Percentiles rank a stretch among this genome's conserved stretches.
phyloP scores from a whole-genome alignment of 2,797 vertebrate genomes.

The Halcyon smyrnensis region DNA sequence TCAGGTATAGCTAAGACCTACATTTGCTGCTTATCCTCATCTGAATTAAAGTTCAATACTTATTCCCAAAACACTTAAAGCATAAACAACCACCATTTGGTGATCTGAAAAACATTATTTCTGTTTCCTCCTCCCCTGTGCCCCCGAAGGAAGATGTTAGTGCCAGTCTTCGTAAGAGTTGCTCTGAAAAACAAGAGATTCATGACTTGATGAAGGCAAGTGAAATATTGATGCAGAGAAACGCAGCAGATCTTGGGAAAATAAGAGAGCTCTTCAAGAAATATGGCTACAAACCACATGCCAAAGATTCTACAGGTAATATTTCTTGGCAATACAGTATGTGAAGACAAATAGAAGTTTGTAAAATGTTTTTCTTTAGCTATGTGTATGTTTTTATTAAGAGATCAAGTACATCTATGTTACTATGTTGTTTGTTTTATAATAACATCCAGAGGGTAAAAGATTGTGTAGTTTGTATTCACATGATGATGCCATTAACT shows the following conservation, averaged over 20 bases:
- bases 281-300: constrained; percentile 83
- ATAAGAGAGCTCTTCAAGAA: constrained; percentile 85
- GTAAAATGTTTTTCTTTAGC: background rate
- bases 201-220: constrained; percentile 82
- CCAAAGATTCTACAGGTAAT: constrained; percentile 76
- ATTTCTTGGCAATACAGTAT: background rate
- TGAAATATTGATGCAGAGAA: constrained; percentile 82
- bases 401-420: background rate
- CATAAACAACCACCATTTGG: background rate
- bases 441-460: background rate
- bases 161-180: constrained; percentile 73
- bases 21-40: background rate
- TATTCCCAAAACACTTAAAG: background rate
- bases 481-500: background rate
- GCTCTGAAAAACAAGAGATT: constrained; percentile 67
- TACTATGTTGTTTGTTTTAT: background rate
- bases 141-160: constrained; percentile 79
- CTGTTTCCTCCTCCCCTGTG: background rate
- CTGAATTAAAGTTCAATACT: background rate
- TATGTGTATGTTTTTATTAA: background rate
- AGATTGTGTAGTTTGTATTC: background rate
- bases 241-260: constrained; percentile 79
- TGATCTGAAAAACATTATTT: background rate
- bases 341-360: background rate
- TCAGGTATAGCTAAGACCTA: background rate